A percentile compares a stretch with the other conserved stretches of the same genome.
phyloP scores from a whole-genome alignment of 2,888 invertebrate species.

The Zonitis immaculata region DNA sequence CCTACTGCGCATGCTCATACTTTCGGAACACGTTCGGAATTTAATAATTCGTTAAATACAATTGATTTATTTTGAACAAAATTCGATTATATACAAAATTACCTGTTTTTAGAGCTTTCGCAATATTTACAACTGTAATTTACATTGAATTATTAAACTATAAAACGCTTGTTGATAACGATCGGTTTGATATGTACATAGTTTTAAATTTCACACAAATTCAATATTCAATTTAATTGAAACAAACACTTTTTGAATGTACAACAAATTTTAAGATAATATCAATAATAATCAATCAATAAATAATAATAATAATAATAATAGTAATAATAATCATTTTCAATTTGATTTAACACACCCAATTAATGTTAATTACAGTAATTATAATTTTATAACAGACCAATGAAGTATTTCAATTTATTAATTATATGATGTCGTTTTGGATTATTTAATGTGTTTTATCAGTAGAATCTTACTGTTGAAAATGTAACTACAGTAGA shows the following conservation, averaged over 20 bases:
- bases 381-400: conserved; percentile 10
- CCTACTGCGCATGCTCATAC: too few relatives aligned
- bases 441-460: conserved; percentile 11
- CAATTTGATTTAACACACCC: conserved; percentile 7
- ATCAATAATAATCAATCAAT: too few relatives aligned
- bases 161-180: conserved; percentile 21
- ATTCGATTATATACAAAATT: too few relatives aligned
- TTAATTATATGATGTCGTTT: conserved; percentile 8
- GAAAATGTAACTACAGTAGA: background rate
- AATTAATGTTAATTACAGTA: conserved; percentile 14
- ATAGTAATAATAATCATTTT: background rate
- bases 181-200: conserved; percentile 14
- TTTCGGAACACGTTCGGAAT: too few relatives aligned
- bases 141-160: conserved; percentile 20
- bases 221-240: conserved; percentile 8
- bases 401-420: conserved; percentile 2
- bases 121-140: conserved; percentile 19
- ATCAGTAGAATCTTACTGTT: conserved; percentile 1
- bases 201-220: conserved; percentile 11
- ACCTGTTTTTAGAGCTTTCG: conserved; percentile 14
- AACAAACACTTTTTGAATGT: conserved; percentile 1
- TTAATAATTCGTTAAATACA: too few relatives aligned
- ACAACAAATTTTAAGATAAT: background rate
- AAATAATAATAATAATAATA: background rate
- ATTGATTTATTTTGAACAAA: too few relatives aligned